Base-by-base conservation (phyloP, 1,140 invertebrate genomes). In the Caenorhabditis inopinata region DNA sequence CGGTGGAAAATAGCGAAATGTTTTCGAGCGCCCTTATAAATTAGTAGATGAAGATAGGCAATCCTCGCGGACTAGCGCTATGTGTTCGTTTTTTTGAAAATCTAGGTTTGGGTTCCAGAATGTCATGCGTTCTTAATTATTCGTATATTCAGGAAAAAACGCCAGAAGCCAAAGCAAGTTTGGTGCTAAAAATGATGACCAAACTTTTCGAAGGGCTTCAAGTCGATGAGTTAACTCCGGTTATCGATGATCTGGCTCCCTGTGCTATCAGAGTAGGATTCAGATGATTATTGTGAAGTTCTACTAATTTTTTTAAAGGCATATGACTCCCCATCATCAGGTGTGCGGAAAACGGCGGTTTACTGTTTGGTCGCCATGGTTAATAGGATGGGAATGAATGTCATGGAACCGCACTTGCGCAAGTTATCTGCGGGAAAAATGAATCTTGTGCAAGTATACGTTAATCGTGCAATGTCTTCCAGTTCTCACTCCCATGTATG, bases 341-440 rank as follows among this genome's bases (percentile, higher is more conserved):
- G 6, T 21, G 58, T 68, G 18, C 58, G 58, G 12, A 68, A 68
- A 68, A 68, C 58, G 23, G 58, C 58, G 11, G 58, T 68, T 21
- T 68, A 68, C n/a, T 68, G 58, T 27, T 42, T 68, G 32, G 58
- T 68, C n/a, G 58, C 58, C 11, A 68, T 68, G 58, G 58, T 68
- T 2, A 68, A 68, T 18, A 68, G 38, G 32, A n/a, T 68, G 25
- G 58, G 58, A 68, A 68, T 68, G 58, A 29, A 68, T n/a, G 21
- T 32, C 4, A 68, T 68, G 58, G 25, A 68, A 9, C 32, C 58
- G 23, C 58, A 68, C 23, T n/a, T 68, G 6, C 58, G 38, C 35
- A 23, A 27, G 35, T 32, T 68, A 1, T 68, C 58, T 2, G n/a
- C 58, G 18, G 58, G 58, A 38, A 68, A 68, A 21, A 12, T 68